Evolutionary conservation across 2,888 invertebrate genomes (phyloP).

Genomic region (Anoncus sp.): DNA sequence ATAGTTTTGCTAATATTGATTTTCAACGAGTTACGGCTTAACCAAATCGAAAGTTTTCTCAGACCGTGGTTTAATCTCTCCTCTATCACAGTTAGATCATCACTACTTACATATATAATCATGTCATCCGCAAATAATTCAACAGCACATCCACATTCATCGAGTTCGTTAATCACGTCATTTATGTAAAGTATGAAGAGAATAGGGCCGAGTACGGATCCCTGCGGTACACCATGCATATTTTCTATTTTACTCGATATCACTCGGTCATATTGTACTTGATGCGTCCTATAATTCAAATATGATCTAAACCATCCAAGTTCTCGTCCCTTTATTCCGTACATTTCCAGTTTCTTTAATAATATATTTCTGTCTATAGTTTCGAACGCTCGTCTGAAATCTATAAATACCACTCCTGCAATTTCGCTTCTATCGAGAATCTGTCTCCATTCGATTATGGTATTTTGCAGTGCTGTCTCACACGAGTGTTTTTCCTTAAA

Average conservation of each 20-base stretch:
- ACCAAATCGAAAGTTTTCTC: neutral
- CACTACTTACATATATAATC: slow-evolving; percentile 11
- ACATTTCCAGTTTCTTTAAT: neutral
- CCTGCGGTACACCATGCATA: neutral
- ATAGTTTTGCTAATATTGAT: neutral
- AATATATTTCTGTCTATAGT: too few species aligned
- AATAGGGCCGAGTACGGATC: neutral
- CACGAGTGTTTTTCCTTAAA: too few species aligned
- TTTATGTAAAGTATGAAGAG: neutral
- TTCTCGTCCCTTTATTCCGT: neutral
- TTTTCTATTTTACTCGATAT: neutral
- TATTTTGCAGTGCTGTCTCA: too few species aligned
- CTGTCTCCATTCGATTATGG: too few species aligned
- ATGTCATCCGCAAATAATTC: slow-evolving; percentile 2
- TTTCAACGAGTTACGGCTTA: neutral
- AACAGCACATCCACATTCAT: neutral
- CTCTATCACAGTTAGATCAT: neutral
- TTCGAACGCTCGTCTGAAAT: too few species aligned
- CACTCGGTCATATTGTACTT: slow-evolving; percentile 1
- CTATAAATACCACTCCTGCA: too few species aligned
- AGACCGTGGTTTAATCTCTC: neutral
- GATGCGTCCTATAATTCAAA: neutral
- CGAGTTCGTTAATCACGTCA: neutral
- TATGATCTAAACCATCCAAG: neutral
- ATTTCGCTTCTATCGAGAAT: too few species aligned